Base-by-base conservation (phyloP, 2,113 vertebrate genomes). In the Thalassoma bifasciatum region DNA sequence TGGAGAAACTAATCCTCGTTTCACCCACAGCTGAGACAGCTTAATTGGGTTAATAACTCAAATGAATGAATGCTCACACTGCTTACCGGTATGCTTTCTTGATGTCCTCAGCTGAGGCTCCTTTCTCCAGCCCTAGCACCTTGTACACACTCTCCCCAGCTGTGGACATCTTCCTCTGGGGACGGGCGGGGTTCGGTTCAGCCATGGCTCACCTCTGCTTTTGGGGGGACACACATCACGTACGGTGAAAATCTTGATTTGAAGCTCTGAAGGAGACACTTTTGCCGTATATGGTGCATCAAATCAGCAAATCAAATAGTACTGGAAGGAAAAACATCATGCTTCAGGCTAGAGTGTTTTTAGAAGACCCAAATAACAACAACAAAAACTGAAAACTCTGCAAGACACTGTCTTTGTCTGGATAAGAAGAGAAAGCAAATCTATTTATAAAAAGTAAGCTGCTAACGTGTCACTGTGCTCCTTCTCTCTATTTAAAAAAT, bases 71-170 rank as follows among this genome's bases (percentile, higher is more conserved):
- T 10, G 52, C 13, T 30, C 36, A 62, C n/a, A 42, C 30, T n/a
- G n/a, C 24, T 82, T 82, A 97, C 97, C 97, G 95, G 92, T 98
- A 98, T 0, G 97, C 94, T 66, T 93, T 96, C 91, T 98, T 98
- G 78, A 98, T 90, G 37, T 98, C 97, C 46, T 96, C 96, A 4
- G 95, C 90, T 0, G 95, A 89, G 1, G 96, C 95, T 10, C 96
- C 96, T 85, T 96, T 97, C 90, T 95, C 92, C 80, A 98, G 89
- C 2, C 96, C 96, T 77, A 98, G 87, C 36, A 96, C 92, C 4
- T 93, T 91, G 79, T 98, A 98, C 47, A 97, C 89, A 63, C 93
- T 96, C 56, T 93, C 94, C 52, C 96, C 96, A 4, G 91, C 89
- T 2, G 92, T 94, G 36, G 97, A 98, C 94, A 97, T 95, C 86